Evolutionary conservation across 2,797 vertebrate genomes (phyloP), one percentile per base, ranked within the genome.

Genomic region (Lepilemur septentrionalis): DNA sequence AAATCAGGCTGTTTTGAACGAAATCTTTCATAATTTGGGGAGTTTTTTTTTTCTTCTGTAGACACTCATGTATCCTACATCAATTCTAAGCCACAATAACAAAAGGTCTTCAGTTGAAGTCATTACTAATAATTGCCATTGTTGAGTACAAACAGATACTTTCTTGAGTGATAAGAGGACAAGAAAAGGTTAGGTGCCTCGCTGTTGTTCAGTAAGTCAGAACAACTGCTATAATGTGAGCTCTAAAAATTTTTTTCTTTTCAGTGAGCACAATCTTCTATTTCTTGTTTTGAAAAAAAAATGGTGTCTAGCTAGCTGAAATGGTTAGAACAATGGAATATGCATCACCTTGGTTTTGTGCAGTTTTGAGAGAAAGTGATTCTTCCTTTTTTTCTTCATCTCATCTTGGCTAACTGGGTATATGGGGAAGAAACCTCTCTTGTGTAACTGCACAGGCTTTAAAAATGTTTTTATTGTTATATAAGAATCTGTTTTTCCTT

Each of bases 101-200:
- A 84, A 65, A 91, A 84, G 1, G 4, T 79, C 85, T 93, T 86
- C 69, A 22, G 5, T 89, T 83, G 84, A 96, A 94, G 82, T 96
- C 38, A n/a, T 96, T 93, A 41, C 69, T 93, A 92, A 78, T 93
- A 95, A 94, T 95, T 95, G 46, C 41, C 15, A 38, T 38, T 95
- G 83, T 76, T 41, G 93, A 94, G 18, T 43, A 83, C 13, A 17
- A 96, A 48, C 61, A 69, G 73, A 72, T 65, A 22, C 15, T 96
- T 87, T 93, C 46, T 57, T 87, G 63, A 95, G 41, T 91, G 73
- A 73, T 50, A 83, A 48, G 15, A 67, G 32, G 48, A 91, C 43
- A 79, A 50, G 11, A 57, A 87, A 89, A 89, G 32, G 30, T 79
- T 85, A 86, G 57, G 7, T 93, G 12, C 25, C 61, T 88, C 73